These are phyloP conservation scores for Bradypus variegatus DNA, from an alignment of 2,797 vertebrate genomes.

Conservation along the genomic window DNA sequence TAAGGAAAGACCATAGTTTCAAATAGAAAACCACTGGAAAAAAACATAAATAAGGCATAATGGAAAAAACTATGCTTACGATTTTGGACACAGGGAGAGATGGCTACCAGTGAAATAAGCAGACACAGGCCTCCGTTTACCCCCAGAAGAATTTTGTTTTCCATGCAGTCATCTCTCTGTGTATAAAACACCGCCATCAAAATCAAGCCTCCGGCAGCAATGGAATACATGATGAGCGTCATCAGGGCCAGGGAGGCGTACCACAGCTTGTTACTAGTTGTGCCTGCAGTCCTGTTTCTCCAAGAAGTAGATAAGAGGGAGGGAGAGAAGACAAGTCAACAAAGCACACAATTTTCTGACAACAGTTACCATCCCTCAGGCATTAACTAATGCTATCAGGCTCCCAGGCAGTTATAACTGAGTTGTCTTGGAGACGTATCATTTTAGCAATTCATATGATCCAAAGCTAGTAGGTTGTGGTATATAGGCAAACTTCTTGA, in stretches of 20 bases:
- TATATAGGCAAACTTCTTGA: not conserved
- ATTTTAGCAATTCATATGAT: not conserved
- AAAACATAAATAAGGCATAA: not conserved
- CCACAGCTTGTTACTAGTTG: slow-evolving; percentile 87
- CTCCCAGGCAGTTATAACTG: too few species aligned
- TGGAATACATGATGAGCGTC: slow-evolving; percentile 86
- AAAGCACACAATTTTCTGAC: not conserved
- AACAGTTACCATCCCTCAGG: not conserved
- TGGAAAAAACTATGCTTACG: slow-evolving; percentile 74
- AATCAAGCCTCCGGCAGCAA: slow-evolving; percentile 83
- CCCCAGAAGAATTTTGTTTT: slow-evolving; percentile 92
- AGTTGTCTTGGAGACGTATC: not conserved
- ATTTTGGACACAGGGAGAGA: slow-evolving; percentile 90
- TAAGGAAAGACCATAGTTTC: not conserved
- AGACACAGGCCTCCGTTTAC: slow-evolving; percentile 90
- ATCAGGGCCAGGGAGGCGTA: slow-evolving; percentile 87
- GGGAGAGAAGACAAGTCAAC: slow-evolving; percentile 15
- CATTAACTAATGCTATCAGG: not conserved
- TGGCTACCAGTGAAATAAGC: slow-evolving; percentile 86
- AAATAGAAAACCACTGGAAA: not conserved
- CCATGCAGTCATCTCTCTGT: slow-evolving; percentile 79
- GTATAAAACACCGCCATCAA: slow-evolving; percentile 91
- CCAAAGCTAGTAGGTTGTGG: not conserved
- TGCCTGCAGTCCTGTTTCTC: slow-evolving; percentile 85
- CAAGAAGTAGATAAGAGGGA: not conserved